Percentiles rank a stretch among this genome's conserved stretches.
Evolutionary conservation across 92 coral and sea anemone species (phyloP).

Genomic region (Pocillopora meandrina): DNA sequence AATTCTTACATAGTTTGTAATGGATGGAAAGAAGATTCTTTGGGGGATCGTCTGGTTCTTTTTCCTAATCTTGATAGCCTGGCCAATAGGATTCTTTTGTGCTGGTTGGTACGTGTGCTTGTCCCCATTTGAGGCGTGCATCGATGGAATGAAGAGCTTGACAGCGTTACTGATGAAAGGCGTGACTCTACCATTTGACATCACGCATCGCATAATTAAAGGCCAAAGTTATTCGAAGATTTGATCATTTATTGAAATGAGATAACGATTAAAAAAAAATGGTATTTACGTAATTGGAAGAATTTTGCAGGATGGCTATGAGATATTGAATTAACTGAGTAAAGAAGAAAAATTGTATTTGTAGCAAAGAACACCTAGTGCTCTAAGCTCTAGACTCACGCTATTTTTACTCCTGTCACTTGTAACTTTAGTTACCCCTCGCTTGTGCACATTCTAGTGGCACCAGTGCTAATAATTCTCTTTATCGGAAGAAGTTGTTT

Average conservation of each 20-base stretch:
- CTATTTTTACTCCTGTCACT: too few relatives aligned
- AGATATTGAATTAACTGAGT: neutral
- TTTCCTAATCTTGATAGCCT: constrained; percentile 85
- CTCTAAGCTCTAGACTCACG: too few relatives aligned
- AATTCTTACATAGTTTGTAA: neutral
- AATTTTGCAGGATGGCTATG: neutral
- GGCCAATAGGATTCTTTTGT: constrained; percentile 97
- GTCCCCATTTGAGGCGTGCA: constrained; percentile 93
- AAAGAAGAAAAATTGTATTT: too few relatives aligned
- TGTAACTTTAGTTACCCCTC: too few relatives aligned
- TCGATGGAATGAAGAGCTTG: constrained; percentile 84
- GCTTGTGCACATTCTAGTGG: too few relatives aligned
- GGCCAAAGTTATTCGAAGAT: constrained; percentile 59
- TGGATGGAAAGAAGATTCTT: constrained; percentile 63
- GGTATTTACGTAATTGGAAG: neutral
- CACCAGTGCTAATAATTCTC: too few relatives aligned
- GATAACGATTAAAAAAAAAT: neutral
- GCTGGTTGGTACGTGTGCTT: constrained; percentile 99
- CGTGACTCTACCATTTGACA: constrained; percentile 83
- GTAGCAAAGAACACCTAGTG: too few relatives aligned
- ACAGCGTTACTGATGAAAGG: constrained; percentile 94
- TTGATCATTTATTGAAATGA: neutral
- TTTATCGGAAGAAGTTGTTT: too few relatives aligned
- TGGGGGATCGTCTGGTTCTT: constrained; percentile 92
- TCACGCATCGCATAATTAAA: constrained; percentile 83